Conservation (phyloP, 2,113 vertebrate genomes). For the Phainopepla nitens region DNA sequence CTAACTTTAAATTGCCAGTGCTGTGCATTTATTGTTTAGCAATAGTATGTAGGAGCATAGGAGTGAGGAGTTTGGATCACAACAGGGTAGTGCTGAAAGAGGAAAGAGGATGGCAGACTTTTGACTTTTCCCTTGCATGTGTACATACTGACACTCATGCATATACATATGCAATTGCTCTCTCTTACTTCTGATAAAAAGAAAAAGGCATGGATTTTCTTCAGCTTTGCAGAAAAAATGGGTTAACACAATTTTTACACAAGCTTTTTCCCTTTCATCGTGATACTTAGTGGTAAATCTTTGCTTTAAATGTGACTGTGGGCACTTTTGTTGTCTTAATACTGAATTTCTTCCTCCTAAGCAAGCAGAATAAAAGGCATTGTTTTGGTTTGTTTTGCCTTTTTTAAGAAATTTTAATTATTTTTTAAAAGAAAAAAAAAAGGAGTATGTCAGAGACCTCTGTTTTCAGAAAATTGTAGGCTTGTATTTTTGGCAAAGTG, state of each 20-base stretch:
- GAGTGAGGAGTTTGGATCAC: too few species aligned
- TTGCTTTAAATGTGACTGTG: background rate
- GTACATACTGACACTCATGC: background rate
- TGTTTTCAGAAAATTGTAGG: background rate
- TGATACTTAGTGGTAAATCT: background rate
- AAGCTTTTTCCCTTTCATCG: background rate
- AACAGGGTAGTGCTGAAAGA: background rate
- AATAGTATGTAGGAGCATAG: background rate
- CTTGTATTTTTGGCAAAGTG: background rate
- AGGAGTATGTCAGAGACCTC: background rate
- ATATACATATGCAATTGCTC: rapidly evolving
- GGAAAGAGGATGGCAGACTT: background rate
- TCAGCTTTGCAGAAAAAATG: background rate
- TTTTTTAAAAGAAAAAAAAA: background rate
- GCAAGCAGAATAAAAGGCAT: background rate
- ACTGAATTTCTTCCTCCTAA: background rate
- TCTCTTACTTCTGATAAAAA: background rate
- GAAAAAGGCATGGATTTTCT: background rate
- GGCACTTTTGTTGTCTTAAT: background rate
- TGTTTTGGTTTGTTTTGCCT: background rate
- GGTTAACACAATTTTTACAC: background rate
- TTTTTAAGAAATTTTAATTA: background rate
- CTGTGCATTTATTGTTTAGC: background rate
- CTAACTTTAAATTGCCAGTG: background rate
- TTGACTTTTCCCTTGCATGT: background rate